Evolutionary conservation across 2,888 invertebrate species (phyloP).

Genomic region (Caenorhabditis sp.): DNA sequence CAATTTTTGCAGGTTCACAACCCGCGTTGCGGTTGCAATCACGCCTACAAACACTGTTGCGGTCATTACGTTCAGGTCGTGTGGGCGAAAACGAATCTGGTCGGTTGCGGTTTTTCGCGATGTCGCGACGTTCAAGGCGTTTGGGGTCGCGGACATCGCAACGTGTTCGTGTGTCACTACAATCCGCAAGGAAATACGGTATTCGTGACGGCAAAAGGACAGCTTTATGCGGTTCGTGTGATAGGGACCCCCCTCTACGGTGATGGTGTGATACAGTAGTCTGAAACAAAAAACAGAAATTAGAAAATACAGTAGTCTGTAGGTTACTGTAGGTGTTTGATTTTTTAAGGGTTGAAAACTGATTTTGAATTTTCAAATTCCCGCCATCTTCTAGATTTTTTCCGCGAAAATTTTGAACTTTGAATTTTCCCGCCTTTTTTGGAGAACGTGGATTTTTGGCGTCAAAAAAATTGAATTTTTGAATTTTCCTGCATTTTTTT

Average conservation of each 20-base stretch:
- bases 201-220: constrained; percentile 63
- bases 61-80: constrained; percentile 76
- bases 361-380: too few species aligned
- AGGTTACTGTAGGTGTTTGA: too few species aligned
- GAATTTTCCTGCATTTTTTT: too few species aligned
- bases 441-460: too few species aligned
- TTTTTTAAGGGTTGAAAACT: too few species aligned
- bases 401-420: too few species aligned
- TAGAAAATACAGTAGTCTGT: too few species aligned
- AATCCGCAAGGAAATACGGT: constrained; percentile 71
- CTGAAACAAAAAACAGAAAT: too few species aligned
- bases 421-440: too few species aligned
- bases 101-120: constrained; percentile 87
- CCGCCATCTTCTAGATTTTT: too few species aligned
- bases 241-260: background rate
- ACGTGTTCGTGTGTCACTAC: constrained; percentile 71
- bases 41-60: constrained; percentile 71
- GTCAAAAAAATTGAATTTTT: too few species aligned
- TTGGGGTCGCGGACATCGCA: constrained; percentile 59
- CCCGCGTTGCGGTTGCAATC: constrained; percentile 68
- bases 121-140: constrained; percentile 80
- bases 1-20: constrained; percentile 60
- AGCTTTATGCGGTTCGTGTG: constrained; percentile 66
- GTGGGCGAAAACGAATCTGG: constrained; percentile 84
- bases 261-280: too few species aligned